Percentiles rank a stretch among this genome's conserved stretches.
Evolutionary conservation across 2,797 vertebrate genomes (phyloP).

Genomic region (Steatocranus sp.): DNA sequence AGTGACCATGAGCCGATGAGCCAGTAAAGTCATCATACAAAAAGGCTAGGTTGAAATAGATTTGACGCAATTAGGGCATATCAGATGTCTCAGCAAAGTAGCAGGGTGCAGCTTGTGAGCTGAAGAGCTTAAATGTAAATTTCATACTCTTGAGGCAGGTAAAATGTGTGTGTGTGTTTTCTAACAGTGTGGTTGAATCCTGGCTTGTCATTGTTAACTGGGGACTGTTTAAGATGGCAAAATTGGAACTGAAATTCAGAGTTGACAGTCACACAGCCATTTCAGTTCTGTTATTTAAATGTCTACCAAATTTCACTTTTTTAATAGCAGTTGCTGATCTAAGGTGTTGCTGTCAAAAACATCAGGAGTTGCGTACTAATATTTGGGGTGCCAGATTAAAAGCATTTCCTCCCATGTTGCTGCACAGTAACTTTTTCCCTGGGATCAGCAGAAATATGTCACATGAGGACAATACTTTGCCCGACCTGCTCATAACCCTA

Average conservation of each 20-base stretch:
- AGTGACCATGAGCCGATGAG: constrained; percentile 61
- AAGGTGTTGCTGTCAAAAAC: neutral
- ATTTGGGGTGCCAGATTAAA: neutral
- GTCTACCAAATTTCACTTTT: neutral
- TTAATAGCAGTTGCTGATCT: neutral
- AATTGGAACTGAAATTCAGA: neutral
- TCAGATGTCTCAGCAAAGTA: constrained; percentile 51
- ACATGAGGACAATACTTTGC: neutral
- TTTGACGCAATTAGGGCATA: constrained; percentile 75
- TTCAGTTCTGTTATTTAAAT: neutral
- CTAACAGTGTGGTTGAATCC: constrained; percentile 4
- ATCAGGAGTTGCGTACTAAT: neutral
- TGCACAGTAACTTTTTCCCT: constrained; percentile 13
- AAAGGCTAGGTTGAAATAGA: constrained; percentile 60
- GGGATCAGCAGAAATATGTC: constrained; percentile 24
- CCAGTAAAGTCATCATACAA: constrained; percentile 44
- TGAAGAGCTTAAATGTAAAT: constrained; percentile 27
- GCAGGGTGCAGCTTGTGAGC: constrained; percentile 35
- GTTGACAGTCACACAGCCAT: neutral
- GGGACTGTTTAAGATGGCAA: neutral
- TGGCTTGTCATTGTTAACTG: neutral
- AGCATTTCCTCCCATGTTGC: neutral
- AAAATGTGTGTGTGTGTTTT: neutral
- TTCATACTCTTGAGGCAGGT: neutral
- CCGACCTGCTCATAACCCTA: constrained; percentile 17